phyloP scores from a whole-genome alignment of 2,113 vertebrate species.

The Plotosus lineatus region DNA sequence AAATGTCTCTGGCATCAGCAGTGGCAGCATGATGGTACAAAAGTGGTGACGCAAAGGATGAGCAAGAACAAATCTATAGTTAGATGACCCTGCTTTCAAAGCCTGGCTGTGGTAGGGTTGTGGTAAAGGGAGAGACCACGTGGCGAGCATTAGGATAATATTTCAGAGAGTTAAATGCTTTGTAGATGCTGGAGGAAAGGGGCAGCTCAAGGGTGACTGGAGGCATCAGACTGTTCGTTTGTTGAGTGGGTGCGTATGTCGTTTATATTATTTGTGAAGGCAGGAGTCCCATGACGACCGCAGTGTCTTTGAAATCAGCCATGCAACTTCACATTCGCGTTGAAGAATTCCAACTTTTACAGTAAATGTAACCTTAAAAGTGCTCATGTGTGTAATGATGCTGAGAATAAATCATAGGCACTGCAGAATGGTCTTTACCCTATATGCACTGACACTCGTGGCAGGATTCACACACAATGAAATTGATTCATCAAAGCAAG shows the following conservation, averaged over 20 bases:
- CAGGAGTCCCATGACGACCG: neutral
- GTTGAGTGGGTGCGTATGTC: neutral
- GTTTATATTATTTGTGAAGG: neutral
- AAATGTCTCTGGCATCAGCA: too few relatives aligned
- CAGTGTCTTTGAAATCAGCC: neutral
- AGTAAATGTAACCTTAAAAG: constrained; percentile 27
- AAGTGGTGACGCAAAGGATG: neutral
- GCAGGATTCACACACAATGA: constrained; percentile 46
- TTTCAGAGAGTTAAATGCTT: constrained; percentile 39
- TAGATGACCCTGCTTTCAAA: constrained; percentile 4
- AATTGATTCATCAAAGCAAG: constrained; percentile 51
- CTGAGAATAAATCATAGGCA: constrained; percentile 33
- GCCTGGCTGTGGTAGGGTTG: neutral
- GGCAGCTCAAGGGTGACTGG: neutral
- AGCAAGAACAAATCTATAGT: neutral
- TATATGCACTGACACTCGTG: neutral
- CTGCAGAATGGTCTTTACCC: constrained; percentile 27
- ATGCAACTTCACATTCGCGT: neutral
- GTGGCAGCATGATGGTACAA: neutral
- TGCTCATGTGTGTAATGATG: constrained; percentile 15
- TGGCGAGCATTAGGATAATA: neutral
- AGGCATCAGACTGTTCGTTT: neutral
- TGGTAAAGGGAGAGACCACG: neutral
- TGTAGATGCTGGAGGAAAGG: constrained; percentile 23
- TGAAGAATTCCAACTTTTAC: neutral